These are phyloP conservation scores for Hyaena hyaena DNA, from an alignment of 2,113 vertebrate genomes.

Conservation along the genomic window DNA sequence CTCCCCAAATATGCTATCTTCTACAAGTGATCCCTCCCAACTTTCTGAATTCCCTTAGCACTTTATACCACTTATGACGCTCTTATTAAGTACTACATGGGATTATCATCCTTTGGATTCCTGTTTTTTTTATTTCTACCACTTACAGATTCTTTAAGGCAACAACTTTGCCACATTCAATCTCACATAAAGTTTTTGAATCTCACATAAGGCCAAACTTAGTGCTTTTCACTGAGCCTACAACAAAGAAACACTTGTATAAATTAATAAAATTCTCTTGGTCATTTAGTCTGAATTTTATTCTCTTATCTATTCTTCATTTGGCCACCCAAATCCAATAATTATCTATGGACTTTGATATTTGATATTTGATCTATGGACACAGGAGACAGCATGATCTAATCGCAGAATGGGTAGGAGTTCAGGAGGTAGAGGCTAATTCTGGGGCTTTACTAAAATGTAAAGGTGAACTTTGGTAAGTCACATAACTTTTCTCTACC, in stretches of 20 bases:
- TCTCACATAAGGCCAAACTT: neutral
- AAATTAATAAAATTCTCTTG: neutral
- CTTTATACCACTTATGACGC: neutral
- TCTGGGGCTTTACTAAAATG: neutral
- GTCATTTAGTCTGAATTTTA: neutral
- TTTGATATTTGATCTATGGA: neutral
- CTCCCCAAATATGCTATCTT: neutral
- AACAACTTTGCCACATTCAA: neutral
- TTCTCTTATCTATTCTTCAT: neutral
- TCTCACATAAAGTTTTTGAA: neutral
- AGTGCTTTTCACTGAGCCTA: neutral
- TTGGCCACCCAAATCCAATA: neutral
- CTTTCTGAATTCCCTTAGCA: neutral
- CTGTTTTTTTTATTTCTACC: slow-evolving; percentile 13
- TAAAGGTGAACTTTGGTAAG: neutral
- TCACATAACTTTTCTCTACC: neutral
- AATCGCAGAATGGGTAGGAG: neutral
- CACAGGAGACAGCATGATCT: neutral
- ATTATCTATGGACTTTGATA: neutral
- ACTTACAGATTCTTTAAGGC: neutral
- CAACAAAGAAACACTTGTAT: neutral
- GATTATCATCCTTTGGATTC: neutral
- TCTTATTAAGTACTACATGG: neutral
- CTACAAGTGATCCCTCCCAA: neutral
- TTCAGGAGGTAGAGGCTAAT: neutral